Evolutionary conservation across 1,140 invertebrate genomes (phyloP).

Genomic region (Antheraea mylitta): DNA sequence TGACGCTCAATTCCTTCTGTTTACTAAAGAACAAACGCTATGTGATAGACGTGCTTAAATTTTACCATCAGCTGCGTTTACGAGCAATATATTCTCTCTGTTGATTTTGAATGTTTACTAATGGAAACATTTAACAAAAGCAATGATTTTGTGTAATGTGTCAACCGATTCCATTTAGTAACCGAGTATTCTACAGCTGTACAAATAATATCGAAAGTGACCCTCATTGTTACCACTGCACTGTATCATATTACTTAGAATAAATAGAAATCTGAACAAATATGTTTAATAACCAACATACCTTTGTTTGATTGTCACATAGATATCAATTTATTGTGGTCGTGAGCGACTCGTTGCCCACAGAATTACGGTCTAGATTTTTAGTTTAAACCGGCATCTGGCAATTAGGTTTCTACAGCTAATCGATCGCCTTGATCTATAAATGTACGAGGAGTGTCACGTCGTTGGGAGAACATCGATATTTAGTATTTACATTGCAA

Average conservation of each 20-base stretch:
- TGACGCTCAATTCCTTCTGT: too few relatives aligned
- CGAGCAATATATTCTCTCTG: not conserved
- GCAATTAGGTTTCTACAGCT: constrained; percentile 9
- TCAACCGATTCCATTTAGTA: not conserved
- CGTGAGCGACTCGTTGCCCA: constrained; percentile 27
- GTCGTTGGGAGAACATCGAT: too few relatives aligned
- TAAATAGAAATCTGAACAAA: constrained; percentile 50
- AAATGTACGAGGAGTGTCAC: not conserved
- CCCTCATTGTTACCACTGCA: constrained; percentile 49
- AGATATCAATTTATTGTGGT: constrained; percentile 39
- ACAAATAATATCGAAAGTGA: constrained; percentile 45
- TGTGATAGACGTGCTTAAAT: not conserved
- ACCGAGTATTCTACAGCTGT: constrained; percentile 27
- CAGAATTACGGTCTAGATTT: not conserved
- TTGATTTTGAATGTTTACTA: not conserved
- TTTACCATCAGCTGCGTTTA: not conserved
- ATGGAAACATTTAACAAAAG: not conserved
- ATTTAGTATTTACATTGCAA: too few relatives aligned
- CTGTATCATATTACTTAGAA: not conserved
- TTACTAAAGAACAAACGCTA: too few relatives aligned
- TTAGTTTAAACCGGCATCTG: constrained; percentile 13
- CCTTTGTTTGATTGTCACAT: constrained; percentile 39
- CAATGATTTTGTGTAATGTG: not conserved
- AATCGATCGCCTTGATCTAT: constrained; percentile 32
- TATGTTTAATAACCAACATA: constrained; percentile 29